These are phyloP conservation scores for Ochotona princeps DNA, from an alignment of 2,113 vertebrate genomes.

Conservation along the genomic window DNA sequence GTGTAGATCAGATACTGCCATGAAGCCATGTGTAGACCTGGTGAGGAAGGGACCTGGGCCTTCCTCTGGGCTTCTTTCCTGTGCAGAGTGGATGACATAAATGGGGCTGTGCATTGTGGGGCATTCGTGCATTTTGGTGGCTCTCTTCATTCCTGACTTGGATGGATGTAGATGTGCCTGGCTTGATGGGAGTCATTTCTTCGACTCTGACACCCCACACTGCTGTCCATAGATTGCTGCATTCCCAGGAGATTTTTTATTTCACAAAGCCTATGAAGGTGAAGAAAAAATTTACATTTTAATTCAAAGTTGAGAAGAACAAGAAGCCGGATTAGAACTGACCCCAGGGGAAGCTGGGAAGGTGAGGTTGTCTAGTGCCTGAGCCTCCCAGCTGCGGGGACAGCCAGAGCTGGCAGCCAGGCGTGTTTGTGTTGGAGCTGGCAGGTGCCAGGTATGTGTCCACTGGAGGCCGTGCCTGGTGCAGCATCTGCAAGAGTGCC, in stretches of 20 bases:
- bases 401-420: background rate
- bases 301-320: background rate
- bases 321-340: background rate
- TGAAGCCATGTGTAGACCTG: too few relatives aligned
- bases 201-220: too few relatives aligned
- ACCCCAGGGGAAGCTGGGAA: background rate
- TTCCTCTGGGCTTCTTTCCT: background rate
- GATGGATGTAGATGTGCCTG: too few relatives aligned
- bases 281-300: background rate
- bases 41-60: background rate
- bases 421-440: accelerated
- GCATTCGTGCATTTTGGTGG: accelerated
- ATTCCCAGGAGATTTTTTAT: background rate
- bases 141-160: too few relatives aligned
- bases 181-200: too few relatives aligned
- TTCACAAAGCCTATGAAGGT: background rate
- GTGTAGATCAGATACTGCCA: too few relatives aligned
- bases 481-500: background rate
- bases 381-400: background rate
- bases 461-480: too few relatives aligned
- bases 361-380: background rate
- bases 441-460: background rate
- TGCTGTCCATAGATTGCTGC: too few relatives aligned
- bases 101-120: accelerated
- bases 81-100: background rate